Conservation (phyloP, 2,797 vertebrate species). For the Crocodylus rhombifer region DNA sequence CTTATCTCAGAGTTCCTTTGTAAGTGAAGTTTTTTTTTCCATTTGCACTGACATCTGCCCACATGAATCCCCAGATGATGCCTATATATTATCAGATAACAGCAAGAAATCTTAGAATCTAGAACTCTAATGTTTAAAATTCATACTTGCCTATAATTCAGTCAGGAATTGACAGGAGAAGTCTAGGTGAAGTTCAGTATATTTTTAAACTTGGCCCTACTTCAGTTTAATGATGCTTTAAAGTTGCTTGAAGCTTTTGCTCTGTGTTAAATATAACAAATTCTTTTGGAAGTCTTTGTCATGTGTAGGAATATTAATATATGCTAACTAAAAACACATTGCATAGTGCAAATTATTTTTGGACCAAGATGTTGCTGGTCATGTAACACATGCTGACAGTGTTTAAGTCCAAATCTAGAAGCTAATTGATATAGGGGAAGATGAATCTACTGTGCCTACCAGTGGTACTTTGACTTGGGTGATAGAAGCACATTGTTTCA, state of each 20-base stretch:
- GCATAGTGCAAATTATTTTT: background rate
- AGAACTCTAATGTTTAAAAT: no score
- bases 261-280: background rate
- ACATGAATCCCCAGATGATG: background rate
- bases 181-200: background rate
- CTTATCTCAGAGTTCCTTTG: fast-evolving
- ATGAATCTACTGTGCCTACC: background rate
- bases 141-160: no score
- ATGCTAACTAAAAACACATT: background rate
- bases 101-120: background rate
- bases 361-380: background rate
- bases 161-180: no score
- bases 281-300: background rate
- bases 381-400: background rate
- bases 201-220: background rate
- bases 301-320: background rate
- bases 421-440: background rate
- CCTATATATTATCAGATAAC: background rate
- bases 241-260: background rate
- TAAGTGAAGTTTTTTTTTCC: background rate
- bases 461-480: background rate
- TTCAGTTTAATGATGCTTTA: background rate
- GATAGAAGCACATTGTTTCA: background rate
- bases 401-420: background rate
- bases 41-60: background rate